Conservation (phyloP, 1,140 invertebrate species). For the Ostrea denselamellosa region DNA sequence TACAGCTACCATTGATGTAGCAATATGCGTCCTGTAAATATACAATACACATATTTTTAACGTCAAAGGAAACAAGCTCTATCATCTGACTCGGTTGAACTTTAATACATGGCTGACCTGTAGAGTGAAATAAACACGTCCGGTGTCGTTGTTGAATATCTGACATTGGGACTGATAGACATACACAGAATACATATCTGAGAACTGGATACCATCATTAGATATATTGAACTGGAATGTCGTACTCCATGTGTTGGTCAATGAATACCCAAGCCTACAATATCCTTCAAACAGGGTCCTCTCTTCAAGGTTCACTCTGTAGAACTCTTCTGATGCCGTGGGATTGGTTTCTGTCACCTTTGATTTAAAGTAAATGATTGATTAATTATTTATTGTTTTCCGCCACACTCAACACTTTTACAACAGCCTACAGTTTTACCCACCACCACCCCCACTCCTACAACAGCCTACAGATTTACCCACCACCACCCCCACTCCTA, state of each 20-base stretch:
- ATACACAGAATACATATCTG: background rate
- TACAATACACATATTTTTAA: too few relatives aligned
- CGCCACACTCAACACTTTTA: too few relatives aligned
- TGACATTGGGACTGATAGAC: slow-evolving; percentile 3
- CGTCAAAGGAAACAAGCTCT: too few relatives aligned
- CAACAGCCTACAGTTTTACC: too few relatives aligned
- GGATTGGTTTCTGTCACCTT: background rate
- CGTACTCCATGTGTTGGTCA: background rate
- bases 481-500: too few relatives aligned
- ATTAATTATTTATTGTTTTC: background rate
- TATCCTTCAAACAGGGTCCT: slow-evolving; percentile 10
- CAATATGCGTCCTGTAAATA: background rate
- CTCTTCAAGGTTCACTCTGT: background rate
- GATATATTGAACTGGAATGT: background rate
- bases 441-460: too few relatives aligned
- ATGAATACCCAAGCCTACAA: background rate
- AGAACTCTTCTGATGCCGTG: background rate
- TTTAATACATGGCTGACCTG: background rate
- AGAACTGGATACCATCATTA: background rate
- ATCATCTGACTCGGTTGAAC: background rate
- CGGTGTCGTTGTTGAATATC: background rate
- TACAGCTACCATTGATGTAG: too few relatives aligned
- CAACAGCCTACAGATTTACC: too few relatives aligned
- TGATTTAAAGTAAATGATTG: background rate
- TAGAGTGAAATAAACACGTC: background rate